Evolutionary conservation across 1,140 invertebrate genomes (phyloP), one percentile per base, ranked within the genome.

Genomic region (Cydia amplana): DNA sequence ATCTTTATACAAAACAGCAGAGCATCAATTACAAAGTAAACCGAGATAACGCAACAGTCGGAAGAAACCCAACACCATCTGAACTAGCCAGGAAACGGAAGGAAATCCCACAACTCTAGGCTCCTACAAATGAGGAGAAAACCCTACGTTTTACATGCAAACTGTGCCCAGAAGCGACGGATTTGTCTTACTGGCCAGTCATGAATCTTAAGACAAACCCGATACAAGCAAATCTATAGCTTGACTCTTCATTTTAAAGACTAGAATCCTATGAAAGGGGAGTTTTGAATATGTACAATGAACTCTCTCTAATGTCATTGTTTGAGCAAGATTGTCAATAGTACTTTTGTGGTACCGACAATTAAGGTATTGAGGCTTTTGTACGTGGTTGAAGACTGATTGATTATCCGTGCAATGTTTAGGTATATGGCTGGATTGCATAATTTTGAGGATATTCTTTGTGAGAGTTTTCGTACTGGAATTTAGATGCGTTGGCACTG

Each of bases 221-320:
- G n/a, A 9, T 49, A 10, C 28, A 72, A 20, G 25, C 65, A 40
- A 75, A 78, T 78, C 67, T 70, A 40, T 77, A 77, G 74, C 63
- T 79, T 75, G 64, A 25, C 4, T 9, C 32, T 74, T 10, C 2
- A 60, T 14, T 7, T 72, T 82, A 82, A 75, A 55, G 64, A n/a
- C 60, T 7, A 67, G 55, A 76, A 78, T 79, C 16, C 40, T 51
- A n/a, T 74, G 73, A 5, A 32, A 51, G 10, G 12, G 10, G n/a
- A 60, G 60, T 40, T 73, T 75, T 85, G 78, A 80, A 84, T 86
- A 82, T 81, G 82, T 70, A 83, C 85, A 85, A 82, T 83, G 77
- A 78, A 83, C 88, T 90, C 87, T 90, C 87, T 83, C 88, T 82
- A 83, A 78, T 85, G 78, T 84, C 79, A 85, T 88, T 88, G 85